Percentiles rank a stretch among this genome's conserved stretches.
phyloP scores from a whole-genome alignment of 64 coral and sea anemone genomes.

The Pachyseris speciosa region DNA sequence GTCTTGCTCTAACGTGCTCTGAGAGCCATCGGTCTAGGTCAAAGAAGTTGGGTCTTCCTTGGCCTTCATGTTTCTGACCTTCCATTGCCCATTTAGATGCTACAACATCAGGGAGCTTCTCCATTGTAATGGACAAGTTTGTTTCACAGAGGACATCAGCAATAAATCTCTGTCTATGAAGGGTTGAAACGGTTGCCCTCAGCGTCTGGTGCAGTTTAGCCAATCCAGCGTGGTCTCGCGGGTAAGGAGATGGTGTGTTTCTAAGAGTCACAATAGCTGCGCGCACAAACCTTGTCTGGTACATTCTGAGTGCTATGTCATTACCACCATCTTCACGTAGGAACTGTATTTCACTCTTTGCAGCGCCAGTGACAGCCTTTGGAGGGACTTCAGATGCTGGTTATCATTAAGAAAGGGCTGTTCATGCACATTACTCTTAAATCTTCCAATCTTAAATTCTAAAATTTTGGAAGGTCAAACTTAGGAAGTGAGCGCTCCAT shows the following conservation, averaged over 20 bases:
- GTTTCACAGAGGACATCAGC: constrained; percentile 63
- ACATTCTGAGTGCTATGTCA: constrained; percentile 34
- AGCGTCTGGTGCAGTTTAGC: constrained; percentile 18
- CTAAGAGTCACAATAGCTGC: constrained; percentile 44
- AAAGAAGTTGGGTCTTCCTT: constrained; percentile 58
- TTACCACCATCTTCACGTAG: constrained; percentile 43
- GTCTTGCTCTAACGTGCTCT: constrained; percentile 50
- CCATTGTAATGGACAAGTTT: constrained; percentile 48
- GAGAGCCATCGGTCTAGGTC: constrained; percentile 56
- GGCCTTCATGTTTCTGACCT: constrained; percentile 56
- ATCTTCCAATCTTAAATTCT: constrained; percentile 54
- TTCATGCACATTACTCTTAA: constrained; percentile 51
- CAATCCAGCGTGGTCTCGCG: constrained; percentile 41
- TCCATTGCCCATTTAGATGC: constrained; percentile 66
- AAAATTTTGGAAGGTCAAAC: constrained; percentile 41
- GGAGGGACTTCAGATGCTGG: constrained; percentile 29
- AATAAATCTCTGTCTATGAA: constrained; percentile 60
- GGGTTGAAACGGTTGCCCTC: constrained; percentile 21
- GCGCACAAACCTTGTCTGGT: constrained; percentile 36
- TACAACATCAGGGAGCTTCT: constrained; percentile 48
- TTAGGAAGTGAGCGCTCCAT: constrained; percentile 38
- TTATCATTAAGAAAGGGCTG: constrained; percentile 49
- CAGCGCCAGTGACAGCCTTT: constrained; percentile 5
- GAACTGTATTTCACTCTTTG: constrained; percentile 46
- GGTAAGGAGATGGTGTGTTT: constrained; percentile 6